These are phyloP conservation scores for Lepidurus packardi DNA, from an alignment of 1,140 invertebrate species.

Conservation along the genomic window DNA sequence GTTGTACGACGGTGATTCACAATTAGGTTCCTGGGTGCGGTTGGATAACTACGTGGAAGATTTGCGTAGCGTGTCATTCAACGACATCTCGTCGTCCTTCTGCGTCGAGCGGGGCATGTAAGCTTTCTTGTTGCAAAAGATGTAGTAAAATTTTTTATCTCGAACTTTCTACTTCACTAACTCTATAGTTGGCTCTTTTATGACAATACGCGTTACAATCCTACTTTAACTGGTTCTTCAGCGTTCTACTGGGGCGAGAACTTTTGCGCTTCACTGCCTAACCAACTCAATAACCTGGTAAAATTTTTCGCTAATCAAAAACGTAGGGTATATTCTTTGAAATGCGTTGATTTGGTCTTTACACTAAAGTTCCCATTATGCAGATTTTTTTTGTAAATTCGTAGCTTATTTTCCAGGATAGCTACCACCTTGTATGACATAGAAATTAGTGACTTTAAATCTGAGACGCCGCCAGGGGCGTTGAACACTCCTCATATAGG, in stretches of 20 bases:
- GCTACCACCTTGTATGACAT: too few relatives aligned
- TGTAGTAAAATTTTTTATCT: background rate
- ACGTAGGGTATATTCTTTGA: background rate
- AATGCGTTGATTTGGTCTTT: too few relatives aligned
- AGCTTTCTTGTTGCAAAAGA: background rate
- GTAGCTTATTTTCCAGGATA: too few relatives aligned
- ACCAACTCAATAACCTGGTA: slow-evolving; percentile 30
- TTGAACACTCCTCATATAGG: too few relatives aligned
- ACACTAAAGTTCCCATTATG: too few relatives aligned
- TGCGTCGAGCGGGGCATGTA: slow-evolving; percentile 32
- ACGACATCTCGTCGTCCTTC: slow-evolving; percentile 30
- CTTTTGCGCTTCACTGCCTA: slow-evolving; percentile 26
- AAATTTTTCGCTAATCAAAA: slow-evolving; percentile 8
- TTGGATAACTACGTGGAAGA: slow-evolving; percentile 32
- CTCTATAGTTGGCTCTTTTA: slow-evolving; percentile 32
- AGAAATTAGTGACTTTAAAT: too few relatives aligned
- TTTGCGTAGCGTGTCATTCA: slow-evolving; percentile 24
- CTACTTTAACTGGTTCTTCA: slow-evolving; percentile 10
- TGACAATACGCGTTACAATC: slow-evolving; percentile 30
- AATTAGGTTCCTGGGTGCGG: slow-evolving; percentile 27
- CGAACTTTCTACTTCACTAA: background rate
- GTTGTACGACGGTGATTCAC: slow-evolving; percentile 28
- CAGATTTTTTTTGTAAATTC: too few relatives aligned
- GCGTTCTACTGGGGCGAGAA: slow-evolving; percentile 33
- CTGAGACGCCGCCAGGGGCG: too few relatives aligned